Evolutionary conservation across 1,140 invertebrate genomes (phyloP), one percentile per base, ranked within the genome.

Genomic region (Brachionus calyciflorus): DNA sequence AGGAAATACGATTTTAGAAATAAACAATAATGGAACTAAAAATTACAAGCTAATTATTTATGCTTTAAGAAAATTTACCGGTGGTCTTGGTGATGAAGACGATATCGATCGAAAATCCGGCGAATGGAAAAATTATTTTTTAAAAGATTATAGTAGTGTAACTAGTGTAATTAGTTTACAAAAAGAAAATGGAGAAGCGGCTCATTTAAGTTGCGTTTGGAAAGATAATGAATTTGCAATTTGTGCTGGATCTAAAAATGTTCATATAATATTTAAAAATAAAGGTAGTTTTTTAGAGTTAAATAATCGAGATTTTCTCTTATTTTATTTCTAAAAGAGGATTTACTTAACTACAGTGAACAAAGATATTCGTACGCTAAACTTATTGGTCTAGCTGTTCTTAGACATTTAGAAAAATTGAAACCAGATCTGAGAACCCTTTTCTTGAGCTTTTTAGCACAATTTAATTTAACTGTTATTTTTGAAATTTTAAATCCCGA

Each of bases 181-280:
- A 41, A 87, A 87, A 80, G 83, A 84, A n/a, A 87, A 87, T 84
- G 86, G 86, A 49, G 86, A 87, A 79, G 86, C 86, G 77, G 86
- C 84, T 17, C 86, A 87, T 79, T 79, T 87, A 6, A 85, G 84
- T 78, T 85, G 81, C 78, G 68, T 82, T 63, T 76, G 80, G 30
- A 79, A 87, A 49, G 81, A 79, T 77, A 82, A 81, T 48, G 65
- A 84, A 55, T 80, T 79, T 76, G 79, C 83, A 6, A 79, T 86
- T 40, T 84, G 84, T 79, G 82, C 83, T 53, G 86, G 86, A 5
- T 87, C 86, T 6, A 87, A 87, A 79, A 87, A 87, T 82, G 86
- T 87, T 41, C 86, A 87, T 79, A 78, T 87, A 75, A 55, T 87
- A 28, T 82, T 86, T 51, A 81, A 81, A 63, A 82, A 80, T 19